phyloP scores from a whole-genome alignment of 2,797 vertebrate genomes.

The Paguma larvata region DNA sequence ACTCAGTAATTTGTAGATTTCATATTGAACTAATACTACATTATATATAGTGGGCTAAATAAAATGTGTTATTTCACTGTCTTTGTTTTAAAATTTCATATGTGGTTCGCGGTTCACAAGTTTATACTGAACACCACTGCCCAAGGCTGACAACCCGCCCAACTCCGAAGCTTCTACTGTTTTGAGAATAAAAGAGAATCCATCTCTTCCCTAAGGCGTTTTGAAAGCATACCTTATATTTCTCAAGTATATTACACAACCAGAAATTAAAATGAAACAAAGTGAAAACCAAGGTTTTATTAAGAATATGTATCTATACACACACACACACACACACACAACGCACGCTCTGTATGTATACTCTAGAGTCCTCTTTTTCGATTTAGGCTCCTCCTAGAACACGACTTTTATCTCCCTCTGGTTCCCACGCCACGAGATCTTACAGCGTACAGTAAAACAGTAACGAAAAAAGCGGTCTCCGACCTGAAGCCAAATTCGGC shows the following conservation, averaged over 20 bases:
- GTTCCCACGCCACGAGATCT: slow-evolving; percentile 13
- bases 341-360: background rate
- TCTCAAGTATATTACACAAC: background rate
- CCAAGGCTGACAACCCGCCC: background rate
- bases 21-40: background rate
- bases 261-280: slow-evolving; percentile 4
- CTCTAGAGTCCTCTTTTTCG: background rate
- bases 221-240: background rate
- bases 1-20: background rate
- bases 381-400: background rate
- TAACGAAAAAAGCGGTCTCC: background rate
- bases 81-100: background rate
- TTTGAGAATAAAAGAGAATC: background rate
- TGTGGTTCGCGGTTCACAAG: no score
- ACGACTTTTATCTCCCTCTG: background rate
- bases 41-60: background rate
- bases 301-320: background rate
- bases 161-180: background rate
- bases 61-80: background rate
- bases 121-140: background rate
- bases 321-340: background rate
- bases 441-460: background rate
- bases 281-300: background rate
- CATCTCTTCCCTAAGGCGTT: background rate
- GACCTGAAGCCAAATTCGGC: background rate